Evolutionary conservation across 35 echinoderm and acorn worm species (phyloP).

Genomic region (Heliocidaris tuberculata): DNA sequence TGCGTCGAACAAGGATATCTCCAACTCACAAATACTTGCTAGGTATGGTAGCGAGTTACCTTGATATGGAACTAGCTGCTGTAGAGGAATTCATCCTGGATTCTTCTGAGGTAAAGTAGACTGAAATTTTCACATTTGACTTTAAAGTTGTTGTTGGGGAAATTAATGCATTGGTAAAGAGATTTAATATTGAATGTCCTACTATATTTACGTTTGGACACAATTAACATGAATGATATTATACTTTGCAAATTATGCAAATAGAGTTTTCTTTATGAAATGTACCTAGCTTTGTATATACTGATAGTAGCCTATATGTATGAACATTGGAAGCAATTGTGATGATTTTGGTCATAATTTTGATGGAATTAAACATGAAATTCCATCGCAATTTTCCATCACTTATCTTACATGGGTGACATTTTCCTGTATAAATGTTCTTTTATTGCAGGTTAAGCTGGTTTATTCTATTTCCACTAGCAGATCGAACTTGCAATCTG

Average conservation of each 20-base stretch:
- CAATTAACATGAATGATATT: background rate
- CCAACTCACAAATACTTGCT: constrained; percentile 79
- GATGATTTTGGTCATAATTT: background rate
- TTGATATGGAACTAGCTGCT: constrained; percentile 69
- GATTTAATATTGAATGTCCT: no score
- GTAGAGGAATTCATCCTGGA: constrained; percentile 92
- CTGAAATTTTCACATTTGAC: background rate
- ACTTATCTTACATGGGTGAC: background rate
- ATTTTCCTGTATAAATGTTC: background rate
- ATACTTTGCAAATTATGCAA: background rate
- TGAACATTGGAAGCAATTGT: no score
- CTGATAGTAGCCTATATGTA: no score
- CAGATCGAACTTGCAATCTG: no score
- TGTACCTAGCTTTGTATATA: no score
- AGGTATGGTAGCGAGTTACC: constrained; percentile 63
- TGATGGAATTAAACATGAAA: background rate
- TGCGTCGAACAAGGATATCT: constrained; percentile 51
- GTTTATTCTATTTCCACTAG: background rate
- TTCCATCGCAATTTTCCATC: background rate
- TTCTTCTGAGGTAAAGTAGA: constrained; percentile 68
- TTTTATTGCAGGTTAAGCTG: background rate
- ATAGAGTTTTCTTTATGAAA: background rate
- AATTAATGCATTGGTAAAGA: no score
- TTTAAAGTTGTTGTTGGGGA: no score
- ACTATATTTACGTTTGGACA: background rate